A percentile compares a stretch with the other conserved stretches of the same genome.
Conservation (phyloP, 1,140 invertebrate genomes). For the Leptinotarsa texana region DNA sequence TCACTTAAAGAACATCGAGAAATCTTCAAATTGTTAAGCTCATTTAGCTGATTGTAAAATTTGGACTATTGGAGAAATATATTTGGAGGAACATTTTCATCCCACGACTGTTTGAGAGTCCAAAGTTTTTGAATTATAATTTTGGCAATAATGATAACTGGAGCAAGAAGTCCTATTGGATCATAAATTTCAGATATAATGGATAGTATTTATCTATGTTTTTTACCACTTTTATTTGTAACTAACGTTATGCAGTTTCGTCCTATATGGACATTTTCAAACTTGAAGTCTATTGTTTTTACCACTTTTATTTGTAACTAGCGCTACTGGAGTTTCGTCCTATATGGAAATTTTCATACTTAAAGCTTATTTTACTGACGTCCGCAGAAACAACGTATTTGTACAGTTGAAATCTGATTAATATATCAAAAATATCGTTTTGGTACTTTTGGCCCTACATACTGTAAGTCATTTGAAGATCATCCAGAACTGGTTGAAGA, state of each 20-base stretch:
- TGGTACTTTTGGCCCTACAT: conserved; percentile 55
- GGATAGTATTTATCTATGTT: no score
- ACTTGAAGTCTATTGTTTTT: no score
- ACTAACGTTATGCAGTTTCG: no score
- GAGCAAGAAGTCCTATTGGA: neutral
- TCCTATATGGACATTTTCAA: no score
- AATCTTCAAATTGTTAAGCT: neutral
- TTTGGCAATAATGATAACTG: neutral
- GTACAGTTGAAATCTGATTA: conserved; percentile 49
- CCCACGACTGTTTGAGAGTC: neutral
- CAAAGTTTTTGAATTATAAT: neutral
- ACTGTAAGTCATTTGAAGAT: conserved; percentile 46
- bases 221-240: no score
- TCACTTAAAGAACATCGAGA: neutral
- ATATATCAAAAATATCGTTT: conserved; percentile 51
- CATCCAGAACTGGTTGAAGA: conserved; percentile 39
- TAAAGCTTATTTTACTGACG: conserved; percentile 52
- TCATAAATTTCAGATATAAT: neutral
- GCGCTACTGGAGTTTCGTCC: no score
- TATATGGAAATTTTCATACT: no score
- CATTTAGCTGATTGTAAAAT: neutral
- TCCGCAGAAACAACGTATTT: conserved; percentile 50
- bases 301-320: no score
- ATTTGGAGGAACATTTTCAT: neutral
- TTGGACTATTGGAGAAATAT: neutral